Base-by-base conservation (phyloP, 2,888 invertebrate genomes). In the Polylopha cassiicola region DNA sequence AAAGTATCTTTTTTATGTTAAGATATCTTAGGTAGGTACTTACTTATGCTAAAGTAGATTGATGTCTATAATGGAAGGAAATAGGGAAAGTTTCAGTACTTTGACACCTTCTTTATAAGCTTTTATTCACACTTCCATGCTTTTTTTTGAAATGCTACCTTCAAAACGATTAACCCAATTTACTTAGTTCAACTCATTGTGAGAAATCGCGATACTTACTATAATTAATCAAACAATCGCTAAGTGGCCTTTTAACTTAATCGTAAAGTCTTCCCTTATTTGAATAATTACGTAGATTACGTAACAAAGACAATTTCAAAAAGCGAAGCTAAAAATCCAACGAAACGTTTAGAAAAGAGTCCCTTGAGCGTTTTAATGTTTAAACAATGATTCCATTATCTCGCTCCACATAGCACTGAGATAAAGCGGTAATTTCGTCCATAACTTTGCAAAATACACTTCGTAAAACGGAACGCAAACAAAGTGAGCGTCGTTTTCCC, bases 381-480 rank as follows among this genome's bases (percentile, higher is more conserved):
- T 71, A 71, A 77, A 78, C 78, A 80, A 75, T 68, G 72, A 73
- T 73, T 74, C 71, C 77, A 81, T 82, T 81, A 79, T 81, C 78
- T 77, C 61, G 49, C 55, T 67, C 59, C 64, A 61, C 66, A 73
- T 61, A 71, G 69, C 67, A 71, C 61, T 66, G 65, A 81, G 78
- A 80, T 81, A 82, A 79, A 77, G 65, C 71, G 71, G 76, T 80
- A 80, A 82, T 84, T 82, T 70, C 76, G 77, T 76, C 81, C 77
- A 80, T 81, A 81, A 81, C 75, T 78, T 76, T 69, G 57, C 73
- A 73, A 73, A 78, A 70, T 76, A 78, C 75, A 74, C 71, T 79
- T 79, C 75, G 79, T 81, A 79, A 82, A 81, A 81, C 78, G 81
- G 79, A 79, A 81, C 73, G 80, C 81, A 82, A 82, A 84, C 81